phyloP scores from a whole-genome alignment of 2,797 vertebrate species.

The Ataeniobius toweri region DNA sequence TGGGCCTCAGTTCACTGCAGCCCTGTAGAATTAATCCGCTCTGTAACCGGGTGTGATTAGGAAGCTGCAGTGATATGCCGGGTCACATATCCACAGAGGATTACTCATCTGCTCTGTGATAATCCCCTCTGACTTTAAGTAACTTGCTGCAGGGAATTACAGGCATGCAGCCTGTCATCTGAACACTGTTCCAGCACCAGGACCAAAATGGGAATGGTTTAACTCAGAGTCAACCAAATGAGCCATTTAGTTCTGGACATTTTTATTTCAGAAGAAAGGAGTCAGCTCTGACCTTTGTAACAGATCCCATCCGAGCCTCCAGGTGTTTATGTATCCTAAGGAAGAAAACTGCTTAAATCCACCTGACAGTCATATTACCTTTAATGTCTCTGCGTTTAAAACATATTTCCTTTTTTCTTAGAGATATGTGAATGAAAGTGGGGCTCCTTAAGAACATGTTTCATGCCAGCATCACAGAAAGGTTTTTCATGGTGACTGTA shows the following conservation, averaged over 20 bases:
- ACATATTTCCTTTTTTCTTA: too few relatives aligned
- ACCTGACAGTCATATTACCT: background rate
- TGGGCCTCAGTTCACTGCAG: slow-evolving; percentile 20
- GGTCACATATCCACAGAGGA: slow-evolving; percentile 59
- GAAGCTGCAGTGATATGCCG: slow-evolving; percentile 55
- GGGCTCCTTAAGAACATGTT: too few relatives aligned
- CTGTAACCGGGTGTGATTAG: slow-evolving; percentile 57
- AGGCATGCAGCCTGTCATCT: background rate
- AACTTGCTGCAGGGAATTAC: slow-evolving; percentile 19
- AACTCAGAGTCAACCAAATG: background rate
- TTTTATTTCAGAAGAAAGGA: background rate
- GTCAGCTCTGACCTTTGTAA: too few relatives aligned
- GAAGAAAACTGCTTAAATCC: background rate
- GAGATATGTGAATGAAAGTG: too few relatives aligned
- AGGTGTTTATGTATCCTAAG: too few relatives aligned
- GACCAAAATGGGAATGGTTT: background rate
- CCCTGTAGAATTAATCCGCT: slow-evolving; percentile 57
- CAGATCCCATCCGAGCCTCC: background rate
- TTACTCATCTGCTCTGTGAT: slow-evolving; percentile 63
- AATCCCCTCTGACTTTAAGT: slow-evolving; percentile 61
- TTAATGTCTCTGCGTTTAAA: too few relatives aligned
- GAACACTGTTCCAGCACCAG: background rate
- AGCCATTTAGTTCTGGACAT: background rate
- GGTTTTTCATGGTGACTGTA: too few relatives aligned
- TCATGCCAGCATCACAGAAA: too few relatives aligned